A percentile compares a stretch with the other conserved stretches of the same genome.
Evolutionary conservation across 1,140 invertebrate genomes (phyloP).

Genomic region (Drosophila lini): DNA sequence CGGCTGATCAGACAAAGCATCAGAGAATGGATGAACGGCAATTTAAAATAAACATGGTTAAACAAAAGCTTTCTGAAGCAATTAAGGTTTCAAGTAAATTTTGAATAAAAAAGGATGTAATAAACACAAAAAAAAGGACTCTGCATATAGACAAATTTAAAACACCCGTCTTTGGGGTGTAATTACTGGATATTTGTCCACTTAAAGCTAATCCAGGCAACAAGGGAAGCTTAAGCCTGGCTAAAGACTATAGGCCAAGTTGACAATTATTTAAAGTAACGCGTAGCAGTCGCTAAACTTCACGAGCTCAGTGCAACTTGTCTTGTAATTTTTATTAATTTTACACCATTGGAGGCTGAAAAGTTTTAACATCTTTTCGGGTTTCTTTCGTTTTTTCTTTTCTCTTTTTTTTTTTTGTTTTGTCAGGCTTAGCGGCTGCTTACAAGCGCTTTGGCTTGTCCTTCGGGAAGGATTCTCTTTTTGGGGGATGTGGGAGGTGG

Average conservation of each 20-base stretch:
- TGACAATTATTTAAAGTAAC: conserved; percentile 60
- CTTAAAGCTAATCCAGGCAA: not conserved
- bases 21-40: conserved; percentile 27
- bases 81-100: not conserved
- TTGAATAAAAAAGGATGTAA: not conserved
- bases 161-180: too few species aligned
- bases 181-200: not conserved
- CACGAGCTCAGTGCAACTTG: conserved; percentile 45
- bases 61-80: not conserved
- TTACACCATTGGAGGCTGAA: conserved; percentile 65
- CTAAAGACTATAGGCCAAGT: conserved; percentile 11
- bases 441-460: conserved; percentile 72
- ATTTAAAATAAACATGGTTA: conserved; percentile 6
- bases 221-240: not conserved
- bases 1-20: conserved; percentile 22
- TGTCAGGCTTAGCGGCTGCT: conserved; percentile 65
- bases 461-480: conserved; percentile 32
- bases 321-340: conserved; percentile 80
- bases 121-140: not conserved
- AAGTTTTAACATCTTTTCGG: conserved; percentile 53
- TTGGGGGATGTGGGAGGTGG: not conserved
- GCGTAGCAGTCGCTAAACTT: conserved; percentile 58
- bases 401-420: conserved; percentile 8
- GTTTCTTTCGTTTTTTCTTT: conserved; percentile 14
- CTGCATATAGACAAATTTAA: too few species aligned